Evolutionary conservation across 2,797 vertebrate species (phyloP).

Genomic region (Sandelia bainsii): DNA sequence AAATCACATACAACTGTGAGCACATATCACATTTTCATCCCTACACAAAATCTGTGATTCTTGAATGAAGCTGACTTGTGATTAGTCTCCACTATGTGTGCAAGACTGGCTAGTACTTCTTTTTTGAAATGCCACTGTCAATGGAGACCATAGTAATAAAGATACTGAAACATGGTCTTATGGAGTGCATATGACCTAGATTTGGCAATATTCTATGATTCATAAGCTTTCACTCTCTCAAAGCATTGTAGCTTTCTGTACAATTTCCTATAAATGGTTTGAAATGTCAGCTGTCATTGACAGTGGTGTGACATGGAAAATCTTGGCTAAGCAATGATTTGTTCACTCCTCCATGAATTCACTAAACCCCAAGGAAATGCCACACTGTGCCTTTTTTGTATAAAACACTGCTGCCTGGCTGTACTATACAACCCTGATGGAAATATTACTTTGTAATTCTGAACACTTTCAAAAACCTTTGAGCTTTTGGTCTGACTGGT

Average conservation of each 20-base stretch:
- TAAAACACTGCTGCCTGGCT: background rate
- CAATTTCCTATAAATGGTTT: slow-evolving; percentile 12
- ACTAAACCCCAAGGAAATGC: slow-evolving; percentile 14
- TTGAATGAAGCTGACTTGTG: too few species aligned
- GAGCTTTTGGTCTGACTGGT: background rate
- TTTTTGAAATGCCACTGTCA: too few species aligned
- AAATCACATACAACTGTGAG: too few species aligned
- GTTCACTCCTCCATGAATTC: background rate
- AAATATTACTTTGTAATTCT: slow-evolving; percentile 4
- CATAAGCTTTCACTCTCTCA: slow-evolving; percentile 1
- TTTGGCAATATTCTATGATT: slow-evolving; percentile 6
- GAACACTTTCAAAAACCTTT: background rate
- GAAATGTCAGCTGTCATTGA: slow-evolving; percentile 43
- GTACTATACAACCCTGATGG: background rate
- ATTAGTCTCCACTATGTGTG: too few species aligned
- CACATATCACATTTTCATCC: too few species aligned
- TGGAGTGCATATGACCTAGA: too few species aligned
- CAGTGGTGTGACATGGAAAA: background rate
- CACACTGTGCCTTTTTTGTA: background rate
- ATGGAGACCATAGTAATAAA: too few species aligned
- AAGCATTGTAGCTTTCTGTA: background rate
- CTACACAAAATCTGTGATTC: too few species aligned
- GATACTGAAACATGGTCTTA: too few species aligned
- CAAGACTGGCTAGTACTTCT: too few species aligned
- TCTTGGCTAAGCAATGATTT: slow-evolving; percentile 1